Evolutionary conservation across 2,888 invertebrate species (phyloP), one percentile per base, ranked within the genome.

Genomic region (Lepidocyrtoides sp.): DNA sequence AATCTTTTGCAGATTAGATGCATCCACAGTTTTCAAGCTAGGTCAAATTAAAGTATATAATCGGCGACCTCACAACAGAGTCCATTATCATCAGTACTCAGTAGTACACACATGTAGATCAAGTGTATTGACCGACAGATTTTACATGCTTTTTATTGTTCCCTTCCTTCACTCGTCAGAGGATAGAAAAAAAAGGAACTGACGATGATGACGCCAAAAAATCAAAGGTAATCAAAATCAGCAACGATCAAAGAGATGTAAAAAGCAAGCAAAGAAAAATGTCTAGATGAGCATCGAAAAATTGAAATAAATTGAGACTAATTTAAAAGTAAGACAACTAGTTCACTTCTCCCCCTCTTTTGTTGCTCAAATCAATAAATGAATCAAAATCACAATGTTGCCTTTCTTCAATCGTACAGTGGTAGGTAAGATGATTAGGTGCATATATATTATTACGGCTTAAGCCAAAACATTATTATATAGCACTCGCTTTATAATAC

Each of bases 291-390:
- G 79, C 23, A 87, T 48, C 41, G 36, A 89, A 89, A 89, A 89
- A 89, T 90, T 90, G 89, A 90, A 90, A 90, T 90, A 90, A 90
- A 90, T 90, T 90, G 89, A 77, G 84, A 77, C 89, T 90, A 90
- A 90, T 90, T 90, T 90, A 84, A 90, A 90, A 90, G 89, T 84
- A 90, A 90, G 89, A 83, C 89, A 90, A 90, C 89, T 90, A 90
- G 89, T 90, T 84, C 89, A 90, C 63, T 79, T 90, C 32, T 86
- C n/a, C 77, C 48, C 41, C 57, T 48, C 75, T 54, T 69, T 85
- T 85, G 72, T 75, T 77, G 83, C 17, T 84, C 77, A 84, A 90
- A 85, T 75, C 85, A 85, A 75, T 72, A 75, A 75, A 84, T 54
- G 79, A 83, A 72, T 82, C 82, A 72, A 44, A 75, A 77, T 60